Conservation (phyloP, 1,140 invertebrate genomes). For the Hylyphantes graminicola region DNA sequence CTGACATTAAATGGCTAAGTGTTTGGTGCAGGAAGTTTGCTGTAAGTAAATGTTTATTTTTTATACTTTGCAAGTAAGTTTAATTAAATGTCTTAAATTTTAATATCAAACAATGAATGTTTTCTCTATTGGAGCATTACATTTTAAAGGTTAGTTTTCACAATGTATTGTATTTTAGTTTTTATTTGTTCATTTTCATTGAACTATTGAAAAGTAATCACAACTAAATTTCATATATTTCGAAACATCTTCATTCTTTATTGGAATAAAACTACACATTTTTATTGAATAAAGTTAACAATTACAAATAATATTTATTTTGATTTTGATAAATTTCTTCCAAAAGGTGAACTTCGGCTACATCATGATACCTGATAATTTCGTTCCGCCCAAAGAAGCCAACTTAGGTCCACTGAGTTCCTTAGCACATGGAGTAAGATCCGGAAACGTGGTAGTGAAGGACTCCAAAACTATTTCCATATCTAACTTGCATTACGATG, state of each 20-base stretch:
- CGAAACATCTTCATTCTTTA: no score
- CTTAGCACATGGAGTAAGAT: slow-evolving; percentile 75
- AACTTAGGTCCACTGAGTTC: slow-evolving; percentile 60
- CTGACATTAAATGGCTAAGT: slow-evolving; percentile 85
- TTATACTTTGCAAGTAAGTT: not conserved
- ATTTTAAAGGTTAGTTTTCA: no score
- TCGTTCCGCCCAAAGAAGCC: slow-evolving; percentile 71
- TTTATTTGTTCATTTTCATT: no score
- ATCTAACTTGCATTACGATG: slow-evolving; percentile 80
- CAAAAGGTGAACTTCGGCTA: slow-evolving; percentile 80
- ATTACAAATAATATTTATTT: not conserved
- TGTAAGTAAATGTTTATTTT: slow-evolving; percentile 68
- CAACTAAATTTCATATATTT: no score
- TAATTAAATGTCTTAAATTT: not conserved
- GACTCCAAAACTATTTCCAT: slow-evolving; percentile 85
- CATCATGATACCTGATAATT: slow-evolving; percentile 77
- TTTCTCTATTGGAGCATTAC: no score
- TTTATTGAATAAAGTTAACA: no score
- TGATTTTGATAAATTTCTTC: not conserved
- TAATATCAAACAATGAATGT: no score
- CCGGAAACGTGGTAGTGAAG: slow-evolving; percentile 79
- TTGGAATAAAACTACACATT: no score
- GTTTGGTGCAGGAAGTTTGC: slow-evolving; percentile 89
- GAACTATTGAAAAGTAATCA: no score
- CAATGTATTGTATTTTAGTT: no score